Percentiles rank a stretch among this genome's conserved stretches.
Conservation (phyloP, 2,113 vertebrate species). For the Caranx melampygus region DNA sequence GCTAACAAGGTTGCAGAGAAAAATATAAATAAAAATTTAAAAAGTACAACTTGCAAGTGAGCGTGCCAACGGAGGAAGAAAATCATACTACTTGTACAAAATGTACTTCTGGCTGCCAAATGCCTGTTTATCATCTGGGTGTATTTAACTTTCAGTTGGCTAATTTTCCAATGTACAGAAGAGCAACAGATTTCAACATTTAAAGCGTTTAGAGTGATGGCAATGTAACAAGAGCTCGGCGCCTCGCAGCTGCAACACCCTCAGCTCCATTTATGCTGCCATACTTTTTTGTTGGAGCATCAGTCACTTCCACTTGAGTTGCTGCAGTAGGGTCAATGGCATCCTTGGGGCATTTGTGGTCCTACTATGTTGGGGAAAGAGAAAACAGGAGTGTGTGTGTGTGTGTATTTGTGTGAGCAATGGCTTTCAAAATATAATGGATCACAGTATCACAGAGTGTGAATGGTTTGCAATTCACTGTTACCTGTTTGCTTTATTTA, state of each 20-base stretch:
- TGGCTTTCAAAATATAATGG: constrained; percentile 51
- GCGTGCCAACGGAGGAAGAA: background rate
- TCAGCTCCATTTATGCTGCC: constrained; percentile 65
- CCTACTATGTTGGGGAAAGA: constrained; percentile 28
- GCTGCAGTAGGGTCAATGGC: constrained; percentile 57
- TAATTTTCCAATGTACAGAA: background rate
- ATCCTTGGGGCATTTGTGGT: constrained; percentile 59
- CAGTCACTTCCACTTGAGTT: constrained; percentile 70
- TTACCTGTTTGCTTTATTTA: constrained; percentile 23
- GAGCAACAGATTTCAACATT: constrained; percentile 1
- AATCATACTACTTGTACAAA: constrained; percentile 10
- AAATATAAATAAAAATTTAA: background rate
- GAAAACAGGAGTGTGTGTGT: constrained; percentile 8
- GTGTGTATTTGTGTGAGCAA: constrained; percentile 15
- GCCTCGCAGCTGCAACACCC: constrained; percentile 50
- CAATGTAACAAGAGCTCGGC: constrained; percentile 23
- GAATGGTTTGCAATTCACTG: constrained; percentile 18
- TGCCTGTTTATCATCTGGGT: constrained; percentile 2
- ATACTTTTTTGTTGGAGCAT: constrained; percentile 63
- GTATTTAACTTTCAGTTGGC: constrained; percentile 17
- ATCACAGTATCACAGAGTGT: constrained; percentile 29
- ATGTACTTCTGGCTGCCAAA: constrained; percentile 8
- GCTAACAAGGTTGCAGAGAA: background rate
- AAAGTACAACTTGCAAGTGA: background rate
- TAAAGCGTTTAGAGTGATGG: constrained; percentile 14